Base-by-base conservation (phyloP, 2,113 vertebrate genomes). In the Salvator merianae region DNA sequence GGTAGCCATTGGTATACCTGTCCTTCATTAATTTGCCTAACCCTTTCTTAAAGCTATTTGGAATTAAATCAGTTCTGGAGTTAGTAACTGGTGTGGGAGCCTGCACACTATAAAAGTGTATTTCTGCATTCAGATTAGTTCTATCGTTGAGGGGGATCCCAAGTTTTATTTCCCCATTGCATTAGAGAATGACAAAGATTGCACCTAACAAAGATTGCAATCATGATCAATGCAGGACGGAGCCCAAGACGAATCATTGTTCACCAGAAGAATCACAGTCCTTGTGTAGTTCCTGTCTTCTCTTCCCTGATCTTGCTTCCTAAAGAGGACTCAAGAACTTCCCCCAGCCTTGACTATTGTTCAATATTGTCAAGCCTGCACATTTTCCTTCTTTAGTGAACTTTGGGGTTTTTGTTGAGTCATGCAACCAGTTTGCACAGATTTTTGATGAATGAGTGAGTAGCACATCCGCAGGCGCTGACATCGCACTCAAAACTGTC, bases 281-380 rank as follows among this genome's bases (percentile, higher is more conserved):
- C 34, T 55, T 12, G 70, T n/a, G 68, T 66, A 59, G 73, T 14
- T 20, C 14, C 55, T 59, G 55, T 59, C 55, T 59, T 20, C 55
- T 59, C 55, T 59, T 16, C 16, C 55, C 55, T 59, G 1, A 18
- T 0, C 24, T 38, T 72, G 24, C 26, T n/a, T 3, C 2, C 1
- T n/a, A 68, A 82, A 82, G 9, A 24, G 82, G 22, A 14, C 7
- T 68, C 20, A 20, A 5, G 24, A 91, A 89, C 74, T 85, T 78
- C 73, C n/a, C 34, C 71, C 79, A 2, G 0, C 2, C 85, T 40
- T 24, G 68, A 77, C 81, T 55, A 75, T 76, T 59, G 81, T 83
- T 40, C 2, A 53, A 50, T 71, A 53, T 0, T 4, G 12, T 55
- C 75, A 75, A n/a, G 36, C 0, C 0, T 85, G 62, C 9, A 65